A percentile compares a stretch with the other conserved stretches of the same genome.
phyloP scores from a whole-genome alignment of 2,113 vertebrate species.

The Cryptomyrus ogoouensis region DNA sequence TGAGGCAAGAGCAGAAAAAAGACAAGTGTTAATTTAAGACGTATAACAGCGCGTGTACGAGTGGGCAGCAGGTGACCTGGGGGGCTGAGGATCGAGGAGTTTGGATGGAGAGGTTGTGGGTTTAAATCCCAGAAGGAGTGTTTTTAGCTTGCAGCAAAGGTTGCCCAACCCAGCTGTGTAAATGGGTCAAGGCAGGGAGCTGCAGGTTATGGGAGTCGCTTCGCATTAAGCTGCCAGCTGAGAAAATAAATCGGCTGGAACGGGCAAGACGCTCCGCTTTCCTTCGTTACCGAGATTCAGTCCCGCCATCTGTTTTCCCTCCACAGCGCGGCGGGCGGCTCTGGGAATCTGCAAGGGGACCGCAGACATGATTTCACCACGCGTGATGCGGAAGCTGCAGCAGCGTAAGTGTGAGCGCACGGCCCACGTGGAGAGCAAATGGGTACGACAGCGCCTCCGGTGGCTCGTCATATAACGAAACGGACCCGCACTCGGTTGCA shows the following conservation, averaged over 20 bases:
- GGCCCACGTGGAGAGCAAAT: not conserved
- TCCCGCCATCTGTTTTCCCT: not conserved
- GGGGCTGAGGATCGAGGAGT: not conserved
- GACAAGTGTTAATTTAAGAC: not conserved
- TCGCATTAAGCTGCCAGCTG: not conserved
- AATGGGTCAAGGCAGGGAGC: not conserved
- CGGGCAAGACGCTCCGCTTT: not conserved
- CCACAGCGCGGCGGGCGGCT: not conserved
- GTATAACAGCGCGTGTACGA: not conserved
- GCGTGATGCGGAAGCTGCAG: not conserved
- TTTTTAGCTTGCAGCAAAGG: not conserved
- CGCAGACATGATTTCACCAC: not conserved
- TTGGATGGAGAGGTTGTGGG: not conserved
- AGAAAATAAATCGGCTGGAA: not conserved
- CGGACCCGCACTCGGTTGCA: not conserved
- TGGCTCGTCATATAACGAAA: not conserved
- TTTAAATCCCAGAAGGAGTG: not conserved
- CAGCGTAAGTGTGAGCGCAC: not conserved
- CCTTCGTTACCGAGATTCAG: not conserved
- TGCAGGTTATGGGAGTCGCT: not conserved
- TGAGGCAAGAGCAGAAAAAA: not conserved
- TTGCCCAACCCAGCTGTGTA: not conserved
- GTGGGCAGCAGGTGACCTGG: not conserved
- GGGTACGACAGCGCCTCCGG: not conserved
- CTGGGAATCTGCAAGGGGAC: not conserved